Percentiles rank a stretch among this genome's conserved stretches.
These are phyloP conservation scores for Helogale parvula DNA, from an alignment of 2,113 vertebrate species.

Conservation along the genomic window DNA sequence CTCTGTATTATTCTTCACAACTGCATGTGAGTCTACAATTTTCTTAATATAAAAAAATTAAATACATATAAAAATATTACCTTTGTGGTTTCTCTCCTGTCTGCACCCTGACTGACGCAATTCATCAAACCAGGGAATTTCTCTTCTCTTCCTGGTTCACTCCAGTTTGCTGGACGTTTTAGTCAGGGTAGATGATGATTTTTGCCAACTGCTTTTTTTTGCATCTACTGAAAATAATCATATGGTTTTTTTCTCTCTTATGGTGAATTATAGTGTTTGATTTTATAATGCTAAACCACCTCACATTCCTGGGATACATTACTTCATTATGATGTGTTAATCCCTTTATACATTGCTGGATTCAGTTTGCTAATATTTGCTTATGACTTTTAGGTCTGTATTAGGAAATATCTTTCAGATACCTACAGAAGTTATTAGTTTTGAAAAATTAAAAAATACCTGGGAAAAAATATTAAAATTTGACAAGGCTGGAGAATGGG, in stretches of 20 bases:
- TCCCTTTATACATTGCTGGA: background rate
- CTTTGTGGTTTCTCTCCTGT: background rate
- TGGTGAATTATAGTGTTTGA: background rate
- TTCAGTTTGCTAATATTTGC: background rate
- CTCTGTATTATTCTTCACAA: background rate
- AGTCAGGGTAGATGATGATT: background rate
- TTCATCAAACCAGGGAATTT: background rate
- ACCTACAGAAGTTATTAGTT: background rate
- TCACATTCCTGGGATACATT: background rate
- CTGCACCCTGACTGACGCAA: background rate
- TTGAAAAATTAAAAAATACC: background rate
- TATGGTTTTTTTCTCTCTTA: background rate
- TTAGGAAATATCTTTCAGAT: slow-evolving; percentile 16
- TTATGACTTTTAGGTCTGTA: background rate
- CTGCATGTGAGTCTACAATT: background rate
- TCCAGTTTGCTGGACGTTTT: background rate
- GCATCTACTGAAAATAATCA: background rate
- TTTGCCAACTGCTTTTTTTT: slow-evolving; percentile 36
- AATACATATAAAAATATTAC: background rate
- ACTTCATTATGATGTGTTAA: background rate
- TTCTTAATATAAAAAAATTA: slow-evolving; percentile 7
- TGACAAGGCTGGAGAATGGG: background rate
- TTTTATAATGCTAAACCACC: background rate
- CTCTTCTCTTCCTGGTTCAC: background rate
- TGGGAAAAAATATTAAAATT: slow-evolving; percentile 3